Conservation (phyloP, 1,140 invertebrate species). For the Melanaphis sacchari region DNA sequence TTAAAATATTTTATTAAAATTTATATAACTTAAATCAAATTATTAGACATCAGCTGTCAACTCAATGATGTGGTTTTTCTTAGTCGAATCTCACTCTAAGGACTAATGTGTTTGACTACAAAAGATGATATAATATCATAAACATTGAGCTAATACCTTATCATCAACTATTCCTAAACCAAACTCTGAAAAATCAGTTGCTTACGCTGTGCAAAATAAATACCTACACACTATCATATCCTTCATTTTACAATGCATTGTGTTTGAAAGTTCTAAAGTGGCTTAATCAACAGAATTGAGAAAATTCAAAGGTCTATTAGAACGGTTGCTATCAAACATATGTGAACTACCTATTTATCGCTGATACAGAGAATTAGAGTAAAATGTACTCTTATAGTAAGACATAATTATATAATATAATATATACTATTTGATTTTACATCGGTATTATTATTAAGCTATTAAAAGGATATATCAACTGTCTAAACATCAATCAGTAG, state of each 20-base stretch:
- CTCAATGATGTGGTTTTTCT: background rate
- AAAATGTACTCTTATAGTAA: background rate
- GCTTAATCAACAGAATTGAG: background rate
- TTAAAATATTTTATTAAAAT: background rate
- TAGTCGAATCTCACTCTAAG: background rate
- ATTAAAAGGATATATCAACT: background rate
- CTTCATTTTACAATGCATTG: background rate
- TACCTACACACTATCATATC: background rate
- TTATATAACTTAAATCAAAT: background rate
- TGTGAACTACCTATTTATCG: background rate
- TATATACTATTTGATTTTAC: background rate
- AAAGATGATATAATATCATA: too few species aligned
- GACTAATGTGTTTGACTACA: background rate
- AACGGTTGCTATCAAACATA: background rate
- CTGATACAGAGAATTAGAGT: background rate
- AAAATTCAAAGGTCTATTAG: background rate
- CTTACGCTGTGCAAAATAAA: background rate
- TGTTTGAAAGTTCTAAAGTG: background rate
- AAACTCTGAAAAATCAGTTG: background rate
- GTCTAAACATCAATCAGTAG: background rate
- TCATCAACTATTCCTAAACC: background rate
- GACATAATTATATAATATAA: too few species aligned
- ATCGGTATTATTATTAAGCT: background rate
- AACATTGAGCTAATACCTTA: too few species aligned
- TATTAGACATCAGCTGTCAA: background rate